A percentile compares a stretch with the other conserved stretches of the same genome.
phyloP scores from a whole-genome alignment of 1,140 invertebrate genomes.

The Zaprionus kolodkinae region DNA sequence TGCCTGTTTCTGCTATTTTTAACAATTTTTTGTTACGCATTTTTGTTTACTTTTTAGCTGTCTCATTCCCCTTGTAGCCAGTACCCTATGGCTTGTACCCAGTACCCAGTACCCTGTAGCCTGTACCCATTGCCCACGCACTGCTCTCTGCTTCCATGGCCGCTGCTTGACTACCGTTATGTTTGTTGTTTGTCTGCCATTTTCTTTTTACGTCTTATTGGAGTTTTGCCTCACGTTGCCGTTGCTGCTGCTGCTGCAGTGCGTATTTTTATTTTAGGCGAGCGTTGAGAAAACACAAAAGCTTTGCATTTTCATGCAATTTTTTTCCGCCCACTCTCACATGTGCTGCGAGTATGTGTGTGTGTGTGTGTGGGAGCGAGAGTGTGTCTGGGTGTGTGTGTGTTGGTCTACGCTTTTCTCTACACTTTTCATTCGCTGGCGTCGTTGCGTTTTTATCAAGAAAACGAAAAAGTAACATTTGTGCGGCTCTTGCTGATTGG shows the following conservation, averaged over 20 bases:
- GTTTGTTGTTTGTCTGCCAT: slow-evolving; percentile 66
- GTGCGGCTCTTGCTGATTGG: slow-evolving; percentile 71
- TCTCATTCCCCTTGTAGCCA: neutral
- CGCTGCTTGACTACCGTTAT: slow-evolving; percentile 38
- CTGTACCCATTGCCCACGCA: neutral
- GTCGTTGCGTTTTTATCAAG: slow-evolving; percentile 66
- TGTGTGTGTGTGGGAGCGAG: slow-evolving; percentile 33
- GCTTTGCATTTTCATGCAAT: slow-evolving; percentile 57
- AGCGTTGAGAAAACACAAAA: slow-evolving; percentile 71
- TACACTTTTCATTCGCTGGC: slow-evolving; percentile 78
- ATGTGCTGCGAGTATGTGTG: slow-evolving; percentile 17
- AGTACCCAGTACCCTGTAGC: neutral
- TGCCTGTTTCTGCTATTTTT: slow-evolving; percentile 50
- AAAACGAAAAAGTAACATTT: slow-evolving; percentile 75
- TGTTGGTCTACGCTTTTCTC: slow-evolving; percentile 54
- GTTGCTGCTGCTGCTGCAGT: slow-evolving; percentile 24
- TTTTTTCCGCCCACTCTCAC: slow-evolving; percentile 26
- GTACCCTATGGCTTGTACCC: neutral
- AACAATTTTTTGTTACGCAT: slow-evolving; percentile 50
- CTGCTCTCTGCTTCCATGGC: slow-evolving; percentile 5
- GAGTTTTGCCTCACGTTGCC: slow-evolving; percentile 19
- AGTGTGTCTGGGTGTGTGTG: slow-evolving; percentile 37
- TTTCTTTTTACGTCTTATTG: slow-evolving; percentile 67
- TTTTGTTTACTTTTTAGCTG: slow-evolving; percentile 46
- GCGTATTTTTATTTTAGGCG: slow-evolving; percentile 74